These are phyloP conservation scores for Phytoseiulus persimilis DNA, from an alignment of 2,888 invertebrate species.

Conservation along the genomic window DNA sequence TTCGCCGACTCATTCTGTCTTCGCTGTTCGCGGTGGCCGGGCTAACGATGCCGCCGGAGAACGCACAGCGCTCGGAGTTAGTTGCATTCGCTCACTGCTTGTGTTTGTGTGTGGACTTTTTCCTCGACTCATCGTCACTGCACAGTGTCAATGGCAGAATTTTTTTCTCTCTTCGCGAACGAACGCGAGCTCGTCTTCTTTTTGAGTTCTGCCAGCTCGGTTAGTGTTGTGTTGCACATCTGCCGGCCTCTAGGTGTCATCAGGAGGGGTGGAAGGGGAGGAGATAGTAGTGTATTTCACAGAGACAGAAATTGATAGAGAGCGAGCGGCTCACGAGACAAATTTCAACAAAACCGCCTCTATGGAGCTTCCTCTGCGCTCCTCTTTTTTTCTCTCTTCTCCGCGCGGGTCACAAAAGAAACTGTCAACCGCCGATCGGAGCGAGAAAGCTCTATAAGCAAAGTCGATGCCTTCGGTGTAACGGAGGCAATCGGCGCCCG, in stretches of 20 bases:
- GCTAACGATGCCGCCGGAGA: background rate
- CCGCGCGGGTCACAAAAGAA: background rate
- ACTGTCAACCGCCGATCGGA: background rate
- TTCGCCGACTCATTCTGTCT: too few species aligned
- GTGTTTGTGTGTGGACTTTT: background rate
- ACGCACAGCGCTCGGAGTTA: background rate
- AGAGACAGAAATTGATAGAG: background rate
- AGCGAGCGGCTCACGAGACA: background rate
- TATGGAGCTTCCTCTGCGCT: background rate
- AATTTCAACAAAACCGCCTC: slow-evolving; percentile 5
- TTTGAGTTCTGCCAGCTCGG: background rate
- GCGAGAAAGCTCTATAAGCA: background rate
- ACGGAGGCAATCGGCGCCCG: background rate
- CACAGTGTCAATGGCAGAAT: background rate
- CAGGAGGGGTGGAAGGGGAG: background rate
- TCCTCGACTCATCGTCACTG: background rate
- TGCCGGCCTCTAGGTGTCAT: slow-evolving; percentile 5
- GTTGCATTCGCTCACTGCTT: background rate
- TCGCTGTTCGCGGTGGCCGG: too few species aligned
- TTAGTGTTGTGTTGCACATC: background rate
- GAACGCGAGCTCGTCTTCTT: background rate
- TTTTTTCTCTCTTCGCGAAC: background rate
- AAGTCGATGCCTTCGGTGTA: background rate
- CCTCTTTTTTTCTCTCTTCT: background rate
- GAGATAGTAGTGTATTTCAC: background rate